phyloP scores from a whole-genome alignment of 2,113 vertebrate species.

The Lonchura striata region DNA sequence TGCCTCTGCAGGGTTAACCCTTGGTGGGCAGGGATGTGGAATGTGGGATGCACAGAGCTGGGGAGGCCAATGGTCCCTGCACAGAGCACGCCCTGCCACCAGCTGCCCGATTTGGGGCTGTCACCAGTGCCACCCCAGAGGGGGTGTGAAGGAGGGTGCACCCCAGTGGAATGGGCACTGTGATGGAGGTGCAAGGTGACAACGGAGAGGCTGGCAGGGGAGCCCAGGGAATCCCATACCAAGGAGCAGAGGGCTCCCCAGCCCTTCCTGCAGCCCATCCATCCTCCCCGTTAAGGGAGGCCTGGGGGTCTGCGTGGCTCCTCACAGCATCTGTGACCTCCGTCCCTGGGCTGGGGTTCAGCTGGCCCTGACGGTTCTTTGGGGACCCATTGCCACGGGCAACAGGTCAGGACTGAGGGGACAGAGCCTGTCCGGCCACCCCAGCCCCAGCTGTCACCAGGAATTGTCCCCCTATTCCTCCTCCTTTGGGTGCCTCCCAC shows the following conservation, averaged over 20 bases:
- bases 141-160: background rate
- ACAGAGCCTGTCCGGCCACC: background rate
- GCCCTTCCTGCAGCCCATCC: background rate
- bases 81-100: background rate
- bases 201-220: accelerated
- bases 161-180: accelerated
- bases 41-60: background rate
- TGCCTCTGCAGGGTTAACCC: slow-evolving; percentile 4
- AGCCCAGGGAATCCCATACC: background rate
- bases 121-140: background rate
- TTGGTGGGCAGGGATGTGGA: background rate
- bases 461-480: background rate
- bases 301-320: background rate
- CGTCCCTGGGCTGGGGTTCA: background rate
- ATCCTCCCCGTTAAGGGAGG: background rate
- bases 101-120: background rate
- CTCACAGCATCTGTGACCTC: slow-evolving; percentile 15
- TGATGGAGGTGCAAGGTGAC: accelerated
- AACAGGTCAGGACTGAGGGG: background rate
- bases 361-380: slow-evolving; percentile 37
- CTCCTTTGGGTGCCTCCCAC: background rate
- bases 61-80: too few species aligned
- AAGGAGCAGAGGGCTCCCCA: background rate
- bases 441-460: background rate
- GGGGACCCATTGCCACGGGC: slow-evolving; percentile 50